phyloP scores from a whole-genome alignment of 2,113 vertebrate genomes.

The Anhinga anhinga region DNA sequence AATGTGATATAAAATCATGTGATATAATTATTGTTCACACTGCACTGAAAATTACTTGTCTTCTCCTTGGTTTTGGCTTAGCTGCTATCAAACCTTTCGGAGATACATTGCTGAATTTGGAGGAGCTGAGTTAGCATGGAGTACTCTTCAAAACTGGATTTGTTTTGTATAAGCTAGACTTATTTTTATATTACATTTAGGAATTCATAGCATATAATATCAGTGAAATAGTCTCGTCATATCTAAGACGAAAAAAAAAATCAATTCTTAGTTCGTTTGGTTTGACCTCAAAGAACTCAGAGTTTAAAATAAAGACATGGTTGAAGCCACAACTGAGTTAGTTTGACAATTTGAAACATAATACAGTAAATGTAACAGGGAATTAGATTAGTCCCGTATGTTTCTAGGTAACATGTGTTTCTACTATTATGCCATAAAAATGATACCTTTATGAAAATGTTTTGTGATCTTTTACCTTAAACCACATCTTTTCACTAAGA shows the following conservation, averaged over 20 bases:
- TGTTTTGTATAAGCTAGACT: not conserved
- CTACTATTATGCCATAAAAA: not conserved
- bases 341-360: not conserved
- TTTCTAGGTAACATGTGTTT: not conserved
- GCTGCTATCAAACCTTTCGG: not conserved
- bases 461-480: not conserved
- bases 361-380: not conserved
- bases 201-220: not conserved
- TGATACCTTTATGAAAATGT: not conserved
- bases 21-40: not conserved
- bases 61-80: not conserved
- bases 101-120: not conserved
- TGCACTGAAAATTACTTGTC: not conserved
- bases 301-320: not conserved
- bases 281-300: not conserved
- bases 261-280: not conserved
- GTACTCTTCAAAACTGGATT: not conserved
- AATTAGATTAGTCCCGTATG: not conserved
- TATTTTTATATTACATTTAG: not conserved
- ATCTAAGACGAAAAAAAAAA: not conserved
- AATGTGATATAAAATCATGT: not conserved
- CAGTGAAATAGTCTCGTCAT: not conserved
- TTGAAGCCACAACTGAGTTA: not conserved
- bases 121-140: not conserved
- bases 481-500: not conserved